phyloP scores from a whole-genome alignment of 2,888 invertebrate species.

The Tinea semifulvella region DNA sequence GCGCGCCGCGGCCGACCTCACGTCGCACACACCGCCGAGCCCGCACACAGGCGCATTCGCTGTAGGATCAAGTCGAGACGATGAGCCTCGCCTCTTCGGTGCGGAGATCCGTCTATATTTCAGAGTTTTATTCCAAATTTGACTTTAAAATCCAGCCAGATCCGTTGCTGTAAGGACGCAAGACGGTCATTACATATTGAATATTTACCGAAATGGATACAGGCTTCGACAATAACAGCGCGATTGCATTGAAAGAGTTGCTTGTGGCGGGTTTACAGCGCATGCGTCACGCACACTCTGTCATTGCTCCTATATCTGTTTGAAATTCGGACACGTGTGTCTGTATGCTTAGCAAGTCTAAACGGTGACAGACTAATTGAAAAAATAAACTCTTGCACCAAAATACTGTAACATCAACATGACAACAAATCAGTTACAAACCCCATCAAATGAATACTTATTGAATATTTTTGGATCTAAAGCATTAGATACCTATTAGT shows the following conservation, averaged over 20 bases:
- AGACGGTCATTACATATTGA: slow-evolving; percentile 35
- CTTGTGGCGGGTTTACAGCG: slow-evolving; percentile 28
- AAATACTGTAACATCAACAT: too few species aligned
- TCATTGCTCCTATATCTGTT: slow-evolving; percentile 14
- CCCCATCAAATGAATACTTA: too few species aligned
- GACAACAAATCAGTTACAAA: neutral
- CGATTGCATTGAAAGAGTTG: slow-evolving; percentile 31
- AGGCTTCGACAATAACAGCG: slow-evolving; percentile 2
- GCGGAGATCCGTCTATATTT: slow-evolving; percentile 47
- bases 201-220: slow-evolving; percentile 45
- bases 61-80: neutral
- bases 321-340: slow-evolving; percentile 25
- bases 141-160: slow-evolving; percentile 56
- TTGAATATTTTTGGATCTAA: too few species aligned
- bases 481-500: too few species aligned
- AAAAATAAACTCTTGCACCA: slow-evolving; percentile 9
- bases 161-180: slow-evolving; percentile 33
- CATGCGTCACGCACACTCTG: slow-evolving; percentile 54
- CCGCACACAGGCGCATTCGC: neutral
- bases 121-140: slow-evolving; percentile 57
- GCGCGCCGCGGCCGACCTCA: slow-evolving; percentile 57
- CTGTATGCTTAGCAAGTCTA: slow-evolving; percentile 24
- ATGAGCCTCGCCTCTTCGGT: slow-evolving; percentile 26
- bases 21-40: slow-evolving; percentile 33
- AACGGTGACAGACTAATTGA: slow-evolving; percentile 28